Evolutionary conservation across 2,113 vertebrate genomes (phyloP).

Genomic region (Raja brachyura): DNA sequence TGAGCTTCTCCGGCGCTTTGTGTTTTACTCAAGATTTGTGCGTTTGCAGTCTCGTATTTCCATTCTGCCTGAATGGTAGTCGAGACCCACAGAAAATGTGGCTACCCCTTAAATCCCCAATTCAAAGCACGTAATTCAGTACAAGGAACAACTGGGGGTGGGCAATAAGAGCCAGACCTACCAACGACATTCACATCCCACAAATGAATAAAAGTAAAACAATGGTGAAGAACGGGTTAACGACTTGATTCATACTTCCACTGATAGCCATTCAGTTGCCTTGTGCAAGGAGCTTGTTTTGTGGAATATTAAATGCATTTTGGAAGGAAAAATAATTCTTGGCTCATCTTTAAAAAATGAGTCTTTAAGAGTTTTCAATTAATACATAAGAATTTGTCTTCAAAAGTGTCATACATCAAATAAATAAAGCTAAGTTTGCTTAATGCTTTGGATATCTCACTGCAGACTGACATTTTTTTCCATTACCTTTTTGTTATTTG

Average conservation of each 20-base stretch:
- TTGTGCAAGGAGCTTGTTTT: neutral
- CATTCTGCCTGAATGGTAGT: no score
- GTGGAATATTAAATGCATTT: neutral
- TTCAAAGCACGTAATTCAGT: no score
- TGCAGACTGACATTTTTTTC: neutral
- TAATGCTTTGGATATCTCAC: neutral
- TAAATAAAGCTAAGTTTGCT: neutral
- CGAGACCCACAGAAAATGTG: no score
- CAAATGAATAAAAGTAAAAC: no score
- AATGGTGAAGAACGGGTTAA: neutral
- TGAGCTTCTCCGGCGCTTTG: no score
- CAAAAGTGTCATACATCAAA: neutral
- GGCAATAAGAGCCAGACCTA: no score
- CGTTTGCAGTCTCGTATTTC: no score
- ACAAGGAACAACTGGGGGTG: no score
- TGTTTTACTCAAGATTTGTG: no score
- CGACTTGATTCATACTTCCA: neutral
- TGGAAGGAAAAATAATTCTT: neutral
- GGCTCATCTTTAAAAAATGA: neutral
- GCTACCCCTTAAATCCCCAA: no score
- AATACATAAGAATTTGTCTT: neutral
- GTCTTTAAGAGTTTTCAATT: no score
- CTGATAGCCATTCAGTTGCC: neutral
- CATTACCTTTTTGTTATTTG: constrained; percentile 88
- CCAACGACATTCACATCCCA: no score